A percentile compares a stretch with the other conserved stretches of the same genome.
phyloP scores from a whole-genome alignment of 2,113 vertebrate genomes.

The Amphiprion ocellaris region DNA sequence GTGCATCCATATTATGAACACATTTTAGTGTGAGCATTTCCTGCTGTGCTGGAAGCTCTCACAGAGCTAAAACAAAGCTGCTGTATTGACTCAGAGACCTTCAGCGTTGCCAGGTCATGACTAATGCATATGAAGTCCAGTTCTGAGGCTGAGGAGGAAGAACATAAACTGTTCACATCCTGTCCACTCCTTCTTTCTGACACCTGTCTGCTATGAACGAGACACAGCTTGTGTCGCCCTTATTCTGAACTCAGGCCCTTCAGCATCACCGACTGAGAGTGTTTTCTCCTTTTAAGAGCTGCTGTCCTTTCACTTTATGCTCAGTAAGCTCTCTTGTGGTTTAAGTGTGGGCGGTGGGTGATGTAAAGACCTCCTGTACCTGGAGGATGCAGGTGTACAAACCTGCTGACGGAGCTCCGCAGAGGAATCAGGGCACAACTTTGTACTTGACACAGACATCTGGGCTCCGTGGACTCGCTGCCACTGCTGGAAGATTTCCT shows the following conservation, averaged over 20 bases:
- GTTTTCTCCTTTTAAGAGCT: not conserved
- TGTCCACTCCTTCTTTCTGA: not conserved
- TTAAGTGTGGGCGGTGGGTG: not conserved
- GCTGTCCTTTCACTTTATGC: not conserved
- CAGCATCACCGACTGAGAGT: not conserved
- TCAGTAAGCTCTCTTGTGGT: not conserved
- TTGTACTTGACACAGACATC: conserved; percentile 34
- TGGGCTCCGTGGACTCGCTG: not conserved
- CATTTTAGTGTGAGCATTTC: no score
- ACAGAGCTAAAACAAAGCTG: no score
- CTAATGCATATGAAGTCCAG: not conserved
- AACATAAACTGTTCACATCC: not conserved
- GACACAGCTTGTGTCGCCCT: not conserved
- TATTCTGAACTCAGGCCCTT: not conserved
- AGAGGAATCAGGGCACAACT: conserved; percentile 28
- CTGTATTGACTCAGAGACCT: no score
- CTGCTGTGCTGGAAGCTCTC: no score
- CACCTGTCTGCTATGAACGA: not conserved
- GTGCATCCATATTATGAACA: no score
- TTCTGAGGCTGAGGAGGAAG: not conserved
- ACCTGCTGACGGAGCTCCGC: conserved; percentile 23
- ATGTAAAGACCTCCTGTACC: conserved; percentile 13
- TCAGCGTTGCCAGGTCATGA: no score
- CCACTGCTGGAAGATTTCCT: not conserved
- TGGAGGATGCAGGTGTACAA: conserved; percentile 10